A percentile compares a stretch with the other conserved stretches of the same genome.
Evolutionary conservation across 2,113 vertebrate genomes (phyloP).

Genomic region (Onychorhynchus coronatus): DNA sequence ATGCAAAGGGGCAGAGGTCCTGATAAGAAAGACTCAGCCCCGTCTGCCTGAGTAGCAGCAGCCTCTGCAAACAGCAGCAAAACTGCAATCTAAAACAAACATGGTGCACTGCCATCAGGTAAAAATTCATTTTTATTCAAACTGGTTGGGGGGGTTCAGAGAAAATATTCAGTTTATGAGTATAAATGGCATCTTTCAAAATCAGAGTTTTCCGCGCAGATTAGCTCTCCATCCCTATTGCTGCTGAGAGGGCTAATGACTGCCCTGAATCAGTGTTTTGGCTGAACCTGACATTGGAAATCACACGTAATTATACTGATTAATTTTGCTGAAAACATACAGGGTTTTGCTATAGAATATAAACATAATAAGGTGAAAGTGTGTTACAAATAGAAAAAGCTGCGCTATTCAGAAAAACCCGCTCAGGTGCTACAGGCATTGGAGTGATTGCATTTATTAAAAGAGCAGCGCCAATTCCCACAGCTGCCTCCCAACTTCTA

Average conservation of each 20-base stretch:
- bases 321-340: constrained; percentile 56
- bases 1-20: neutral
- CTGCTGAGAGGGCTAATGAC: constrained; percentile 42
- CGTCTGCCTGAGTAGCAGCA: neutral
- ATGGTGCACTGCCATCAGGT: neutral
- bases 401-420: neutral
- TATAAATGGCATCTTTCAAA: neutral
- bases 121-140: neutral
- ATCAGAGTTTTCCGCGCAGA: neutral
- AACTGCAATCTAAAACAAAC: neutral
- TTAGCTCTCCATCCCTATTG: constrained; percentile 5
- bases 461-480: neutral
- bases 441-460: neutral
- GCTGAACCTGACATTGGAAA: constrained; percentile 30
- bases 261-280: neutral
- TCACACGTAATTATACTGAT: constrained; percentile 54
- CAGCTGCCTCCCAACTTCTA: neutral
- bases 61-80: neutral
- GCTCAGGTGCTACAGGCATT: neutral
- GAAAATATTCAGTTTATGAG: neutral
- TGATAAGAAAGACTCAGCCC: neutral
- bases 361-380: constrained; percentile 41
- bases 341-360: constrained; percentile 48
- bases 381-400: neutral
- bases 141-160: neutral